Base-by-base conservation (phyloP, 2,797 vertebrate genomes). In the Poecile montanus region DNA sequence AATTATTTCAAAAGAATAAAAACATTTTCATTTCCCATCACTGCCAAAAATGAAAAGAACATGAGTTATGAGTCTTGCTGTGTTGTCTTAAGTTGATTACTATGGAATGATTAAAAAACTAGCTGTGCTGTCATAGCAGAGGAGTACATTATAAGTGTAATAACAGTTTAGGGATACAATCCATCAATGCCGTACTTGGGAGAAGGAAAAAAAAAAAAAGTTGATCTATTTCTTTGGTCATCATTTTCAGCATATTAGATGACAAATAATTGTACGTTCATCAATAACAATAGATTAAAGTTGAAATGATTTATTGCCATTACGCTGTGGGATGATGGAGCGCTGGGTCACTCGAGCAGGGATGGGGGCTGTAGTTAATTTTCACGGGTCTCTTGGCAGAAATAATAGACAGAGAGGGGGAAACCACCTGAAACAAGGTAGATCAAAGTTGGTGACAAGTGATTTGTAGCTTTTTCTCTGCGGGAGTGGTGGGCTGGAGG, bases 231-330 rank as follows among this genome's bases (percentile, higher is more conserved):
- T 99, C 98, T 98, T 96, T 98, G 98, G 98, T 99, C 98, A 99
- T 99, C 98, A 98, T 99, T 99, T 99, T 98, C 98, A 98, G 97
- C 98, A 98, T 98, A 99, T 99, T 99, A 99, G 98, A 99, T 98
- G 98, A 99, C 99, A 99, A 99, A 99, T 99, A 99, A 99, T 99
- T 99, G 99, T 98, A 98, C 98, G 98, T 99, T 99, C 99, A 99
- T 99, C 99, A 99, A 99, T 99, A 99, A 99, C 98, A 99, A 99
- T 98, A 98, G 98, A 99, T 99, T 99, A 99, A 98, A 99, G 98
- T 97, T 98, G 98, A 98, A 98, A 98, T 99, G 99, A 99, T 99
- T 99, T 99, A 99, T 99, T 98, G 98, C 99, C 97, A 97, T 98
- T 98, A 96, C 97, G 95, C 95, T 91, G 96, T 60, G 97, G 97